Percentiles rank a stretch among this genome's conserved stretches.
These are phyloP conservation scores for Alosa alosa DNA, from an alignment of 2,113 vertebrate species.

Conservation along the genomic window DNA sequence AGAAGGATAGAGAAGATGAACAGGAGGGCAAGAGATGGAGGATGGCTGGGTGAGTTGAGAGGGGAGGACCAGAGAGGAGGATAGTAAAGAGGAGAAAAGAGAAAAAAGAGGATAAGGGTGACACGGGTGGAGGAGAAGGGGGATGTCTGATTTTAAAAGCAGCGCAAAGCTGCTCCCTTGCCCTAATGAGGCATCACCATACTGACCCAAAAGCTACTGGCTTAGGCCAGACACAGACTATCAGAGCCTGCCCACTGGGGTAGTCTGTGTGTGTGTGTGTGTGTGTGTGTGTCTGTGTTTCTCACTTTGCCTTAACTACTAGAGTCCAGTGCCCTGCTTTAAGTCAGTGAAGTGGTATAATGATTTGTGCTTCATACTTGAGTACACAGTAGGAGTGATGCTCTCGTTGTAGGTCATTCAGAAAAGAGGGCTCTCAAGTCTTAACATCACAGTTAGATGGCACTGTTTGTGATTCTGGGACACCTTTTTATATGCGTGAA, in stretches of 20 bases:
- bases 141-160: not conserved
- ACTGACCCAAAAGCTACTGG: conserved; percentile 24
- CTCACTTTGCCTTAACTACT: not conserved
- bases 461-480: not conserved
- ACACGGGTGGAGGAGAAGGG: not conserved
- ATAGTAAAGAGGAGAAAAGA: too few species aligned
- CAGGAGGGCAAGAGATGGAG: too few species aligned
- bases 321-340: not conserved
- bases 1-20: too few species aligned
- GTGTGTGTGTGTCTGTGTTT: conserved; percentile 7
- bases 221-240: not conserved
- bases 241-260: not conserved
- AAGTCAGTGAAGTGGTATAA: not conserved
- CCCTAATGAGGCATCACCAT: conserved; percentile 12
- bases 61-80: too few species aligned
- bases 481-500: too few species aligned
- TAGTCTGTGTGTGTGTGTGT: not conserved
- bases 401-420: not conserved
- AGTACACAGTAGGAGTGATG: not conserved
- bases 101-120: too few species aligned
- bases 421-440: not conserved
- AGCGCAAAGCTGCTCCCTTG: conserved; percentile 5
- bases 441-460: not conserved
- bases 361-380: not conserved
- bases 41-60: too few species aligned